A percentile compares a stretch with the other conserved stretches of the same genome.
Conservation (phyloP, 2,797 vertebrate species). For the Nyctibius grandis region DNA sequence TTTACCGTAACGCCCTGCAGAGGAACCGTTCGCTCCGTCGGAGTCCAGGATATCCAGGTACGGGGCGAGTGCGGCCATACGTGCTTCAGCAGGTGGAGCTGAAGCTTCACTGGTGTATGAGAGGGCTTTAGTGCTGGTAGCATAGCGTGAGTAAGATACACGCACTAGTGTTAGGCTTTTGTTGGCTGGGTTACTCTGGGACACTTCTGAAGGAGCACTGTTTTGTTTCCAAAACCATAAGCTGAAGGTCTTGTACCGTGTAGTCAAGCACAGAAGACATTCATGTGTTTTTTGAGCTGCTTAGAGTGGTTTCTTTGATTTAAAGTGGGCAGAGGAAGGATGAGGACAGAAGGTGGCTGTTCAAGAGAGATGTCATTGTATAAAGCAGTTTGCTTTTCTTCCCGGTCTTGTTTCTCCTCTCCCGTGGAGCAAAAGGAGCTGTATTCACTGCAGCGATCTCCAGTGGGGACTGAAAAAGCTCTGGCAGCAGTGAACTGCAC, state of each 20-base stretch:
- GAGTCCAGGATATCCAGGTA: slow-evolving; percentile 78
- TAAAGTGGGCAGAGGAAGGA: not conserved
- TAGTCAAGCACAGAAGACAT: not conserved
- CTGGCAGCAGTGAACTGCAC: not conserved
- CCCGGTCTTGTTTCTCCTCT: not conserved
- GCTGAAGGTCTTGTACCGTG: not conserved
- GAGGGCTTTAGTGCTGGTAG: not conserved
- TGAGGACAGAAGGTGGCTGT: not conserved
- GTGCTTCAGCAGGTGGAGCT: not conserved
- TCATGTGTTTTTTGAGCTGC: not conserved
- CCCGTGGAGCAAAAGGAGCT: not conserved
- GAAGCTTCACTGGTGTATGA: not conserved
- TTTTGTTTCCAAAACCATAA: not conserved
- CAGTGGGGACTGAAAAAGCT: not conserved
- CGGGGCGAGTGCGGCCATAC: rapidly evolving
- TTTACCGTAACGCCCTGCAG: slow-evolving; percentile 77
- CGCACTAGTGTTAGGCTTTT: not conserved
- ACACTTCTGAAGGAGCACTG: not conserved
- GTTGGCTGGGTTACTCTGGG: not conserved
- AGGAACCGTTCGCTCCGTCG: slow-evolving; percentile 73
- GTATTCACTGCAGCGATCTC: not conserved
- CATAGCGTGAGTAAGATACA: not conserved
- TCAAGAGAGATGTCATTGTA: not conserved
- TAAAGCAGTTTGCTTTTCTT: not conserved
- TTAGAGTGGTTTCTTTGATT: not conserved